These are phyloP conservation scores for Argyrosomus japonicus DNA, from an alignment of 2,113 vertebrate genomes.

Conservation along the genomic window DNA sequence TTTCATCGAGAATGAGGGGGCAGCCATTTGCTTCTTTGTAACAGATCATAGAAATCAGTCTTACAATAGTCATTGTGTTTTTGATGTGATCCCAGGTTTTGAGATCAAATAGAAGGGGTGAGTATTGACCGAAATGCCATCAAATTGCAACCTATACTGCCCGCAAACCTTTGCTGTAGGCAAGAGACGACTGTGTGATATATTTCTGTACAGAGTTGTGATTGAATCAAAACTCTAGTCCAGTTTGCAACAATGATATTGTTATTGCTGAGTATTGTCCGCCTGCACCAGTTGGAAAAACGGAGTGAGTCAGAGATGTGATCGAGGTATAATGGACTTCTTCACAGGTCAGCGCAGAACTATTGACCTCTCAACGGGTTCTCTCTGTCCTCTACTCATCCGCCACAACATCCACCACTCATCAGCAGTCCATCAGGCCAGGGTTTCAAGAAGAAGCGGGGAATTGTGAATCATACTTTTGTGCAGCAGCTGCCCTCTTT, in stretches of 20 bases:
- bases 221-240: constrained; percentile 69
- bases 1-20: constrained; percentile 18
- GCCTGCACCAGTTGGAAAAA: constrained; percentile 44
- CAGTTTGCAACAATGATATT: constrained; percentile 66
- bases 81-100: constrained; percentile 37
- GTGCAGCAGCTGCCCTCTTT: constrained; percentile 41
- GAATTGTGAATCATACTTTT: constrained; percentile 47
- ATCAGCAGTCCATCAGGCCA: constrained; percentile 66
- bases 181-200: constrained; percentile 43
- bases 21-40: constrained; percentile 26
- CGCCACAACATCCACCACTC: constrained; percentile 64
- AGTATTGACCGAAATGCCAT: constrained; percentile 41
- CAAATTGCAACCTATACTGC: constrained; percentile 42
- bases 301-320: constrained; percentile 68
- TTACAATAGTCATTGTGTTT: constrained; percentile 9
- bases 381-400: constrained; percentile 72
- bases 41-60: constrained; percentile 45
- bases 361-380: constrained; percentile 77
- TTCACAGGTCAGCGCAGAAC: constrained; percentile 79
- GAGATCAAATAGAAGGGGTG: constrained; percentile 34
- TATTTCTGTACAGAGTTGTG: constrained; percentile 57
- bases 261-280: constrained; percentile 57
- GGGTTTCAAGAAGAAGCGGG: constrained; percentile 48
- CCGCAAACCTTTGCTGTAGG: constrained; percentile 54
- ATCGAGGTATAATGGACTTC: constrained; percentile 81